These are phyloP conservation scores for Lithosia quadra DNA, from an alignment of 2,888 invertebrate species.

Conservation along the genomic window DNA sequence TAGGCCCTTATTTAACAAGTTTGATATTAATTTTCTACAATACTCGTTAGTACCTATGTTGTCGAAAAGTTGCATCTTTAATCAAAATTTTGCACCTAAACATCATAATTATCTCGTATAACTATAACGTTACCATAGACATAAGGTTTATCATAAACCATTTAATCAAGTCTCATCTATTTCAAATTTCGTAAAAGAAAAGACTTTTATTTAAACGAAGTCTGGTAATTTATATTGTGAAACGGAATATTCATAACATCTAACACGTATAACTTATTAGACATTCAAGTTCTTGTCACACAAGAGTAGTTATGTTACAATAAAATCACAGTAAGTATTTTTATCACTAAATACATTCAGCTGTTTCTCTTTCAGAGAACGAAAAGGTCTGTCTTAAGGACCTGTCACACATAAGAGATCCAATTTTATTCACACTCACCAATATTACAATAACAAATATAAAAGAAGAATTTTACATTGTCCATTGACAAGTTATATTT, in stretches of 20 bases:
- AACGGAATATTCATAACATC: constrained; percentile 46
- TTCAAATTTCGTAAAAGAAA: constrained; percentile 45
- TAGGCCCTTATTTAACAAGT: background rate
- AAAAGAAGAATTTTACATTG: constrained; percentile 9
- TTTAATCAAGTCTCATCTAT: constrained; percentile 61
- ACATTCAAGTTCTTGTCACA: constrained; percentile 74
- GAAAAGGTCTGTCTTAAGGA: constrained; percentile 24
- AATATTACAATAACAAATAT: constrained; percentile 19
- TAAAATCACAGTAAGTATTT: constrained; percentile 82
- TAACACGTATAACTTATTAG: constrained; percentile 58
- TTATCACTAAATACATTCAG: constrained; percentile 75
- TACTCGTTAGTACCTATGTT: background rate
- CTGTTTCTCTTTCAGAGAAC: constrained; percentile 64
- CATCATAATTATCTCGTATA: constrained; percentile 46
- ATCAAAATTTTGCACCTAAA: constrained; percentile 34
- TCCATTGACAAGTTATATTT: background rate
- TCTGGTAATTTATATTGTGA: background rate
- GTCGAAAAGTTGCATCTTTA: constrained; percentile 1
- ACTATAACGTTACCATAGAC: constrained; percentile 45
- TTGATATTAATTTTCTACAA: background rate
- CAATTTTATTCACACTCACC: constrained; percentile 33
- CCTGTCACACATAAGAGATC: constrained; percentile 29
- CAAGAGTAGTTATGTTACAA: constrained; percentile 76
- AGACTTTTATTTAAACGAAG: constrained; percentile 19
- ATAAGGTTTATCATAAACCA: constrained; percentile 45